These are phyloP conservation scores for Idaea biselata DNA, from an alignment of 2,888 invertebrate genomes.

Conservation along the genomic window DNA sequence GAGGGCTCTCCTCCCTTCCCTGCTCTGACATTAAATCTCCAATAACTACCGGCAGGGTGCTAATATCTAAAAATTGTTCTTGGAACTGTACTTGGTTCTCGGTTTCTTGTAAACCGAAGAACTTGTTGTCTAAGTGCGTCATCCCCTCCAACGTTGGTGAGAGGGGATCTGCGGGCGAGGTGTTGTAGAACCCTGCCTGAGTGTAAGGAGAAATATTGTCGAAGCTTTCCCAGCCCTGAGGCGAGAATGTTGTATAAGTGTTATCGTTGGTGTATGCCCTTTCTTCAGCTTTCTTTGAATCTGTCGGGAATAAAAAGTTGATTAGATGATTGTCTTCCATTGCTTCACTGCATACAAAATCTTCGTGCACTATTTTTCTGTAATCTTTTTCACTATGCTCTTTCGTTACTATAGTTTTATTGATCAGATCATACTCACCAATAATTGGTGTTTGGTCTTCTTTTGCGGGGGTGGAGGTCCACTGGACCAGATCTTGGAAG, in stretches of 20 bases:
- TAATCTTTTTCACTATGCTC: background rate
- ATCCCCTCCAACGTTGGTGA: slow-evolving; percentile 55
- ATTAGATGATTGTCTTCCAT: background rate
- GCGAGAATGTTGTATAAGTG: slow-evolving; percentile 68
- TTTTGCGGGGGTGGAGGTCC: slow-evolving; percentile 79
- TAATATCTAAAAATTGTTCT: slow-evolving; percentile 63
- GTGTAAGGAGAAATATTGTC: slow-evolving; percentile 63
- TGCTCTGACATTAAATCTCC: slow-evolving; percentile 57
- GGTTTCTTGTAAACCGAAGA: slow-evolving; percentile 37
- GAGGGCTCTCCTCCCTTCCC: slow-evolving; percentile 45
- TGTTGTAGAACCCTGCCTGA: slow-evolving; percentile 55
- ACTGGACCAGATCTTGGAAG: slow-evolving; percentile 85
- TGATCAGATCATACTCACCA: slow-evolving; percentile 50
- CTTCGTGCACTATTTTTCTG: background rate
- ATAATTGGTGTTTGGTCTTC: slow-evolving; percentile 72
- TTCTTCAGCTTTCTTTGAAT: slow-evolving; percentile 60
- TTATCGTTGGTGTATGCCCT: slow-evolving; percentile 69
- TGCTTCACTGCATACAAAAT: background rate
- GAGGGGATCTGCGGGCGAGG: slow-evolving; percentile 49
- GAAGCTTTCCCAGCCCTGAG: slow-evolving; percentile 64
- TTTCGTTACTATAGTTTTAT: background rate
- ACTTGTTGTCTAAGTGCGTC: slow-evolving; percentile 43
- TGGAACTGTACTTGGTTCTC: slow-evolving; percentile 47
- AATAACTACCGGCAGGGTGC: slow-evolving; percentile 64
- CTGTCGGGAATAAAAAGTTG: slow-evolving; percentile 40